Conservation (phyloP, 2,888 invertebrate species). For the Muscina levida region DNA sequence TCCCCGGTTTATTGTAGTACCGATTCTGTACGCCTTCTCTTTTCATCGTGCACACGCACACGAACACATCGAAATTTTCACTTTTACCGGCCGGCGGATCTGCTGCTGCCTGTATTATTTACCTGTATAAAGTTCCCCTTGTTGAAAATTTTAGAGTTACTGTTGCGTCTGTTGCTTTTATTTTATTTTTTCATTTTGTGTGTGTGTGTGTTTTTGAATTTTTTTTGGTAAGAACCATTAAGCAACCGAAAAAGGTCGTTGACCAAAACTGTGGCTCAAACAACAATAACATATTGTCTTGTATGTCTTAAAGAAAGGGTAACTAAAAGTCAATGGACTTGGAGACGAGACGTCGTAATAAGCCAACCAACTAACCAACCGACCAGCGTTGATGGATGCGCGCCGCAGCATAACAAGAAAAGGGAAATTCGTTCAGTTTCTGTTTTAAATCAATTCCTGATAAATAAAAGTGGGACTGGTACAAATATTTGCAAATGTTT, state of each 20-base stretch:
- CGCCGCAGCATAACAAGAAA: constrained; percentile 1
- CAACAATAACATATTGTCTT: background rate
- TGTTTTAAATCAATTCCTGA: no score
- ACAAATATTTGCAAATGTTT: no score
- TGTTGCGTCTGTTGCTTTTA: constrained; percentile 16
- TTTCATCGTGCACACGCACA: constrained; percentile 33
- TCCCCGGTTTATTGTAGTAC: constrained; percentile 14
- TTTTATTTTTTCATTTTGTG: no score
- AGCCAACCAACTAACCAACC: no score
- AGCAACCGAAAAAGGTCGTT: constrained; percentile 57
- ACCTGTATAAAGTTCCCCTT: no score
- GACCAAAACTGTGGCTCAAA: constrained; percentile 47
- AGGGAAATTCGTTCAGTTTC: constrained; percentile 9
- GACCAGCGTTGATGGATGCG: no score
- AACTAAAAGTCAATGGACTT: no score
- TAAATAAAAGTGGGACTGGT: no score
- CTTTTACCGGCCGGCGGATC: constrained; percentile 64
- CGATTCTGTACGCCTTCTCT: constrained; percentile 41
- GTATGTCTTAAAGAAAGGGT: no score
- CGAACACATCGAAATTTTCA: constrained; percentile 53
- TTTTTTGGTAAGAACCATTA: constrained; percentile 57
- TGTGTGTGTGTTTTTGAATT: constrained; percentile 20
- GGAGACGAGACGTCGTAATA: constrained; percentile 10
- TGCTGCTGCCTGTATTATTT: background rate
- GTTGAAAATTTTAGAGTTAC: no score